Evolutionary conservation across 92 coral and sea anemone species (phyloP).

Genomic region (Montipora capitata): DNA sequence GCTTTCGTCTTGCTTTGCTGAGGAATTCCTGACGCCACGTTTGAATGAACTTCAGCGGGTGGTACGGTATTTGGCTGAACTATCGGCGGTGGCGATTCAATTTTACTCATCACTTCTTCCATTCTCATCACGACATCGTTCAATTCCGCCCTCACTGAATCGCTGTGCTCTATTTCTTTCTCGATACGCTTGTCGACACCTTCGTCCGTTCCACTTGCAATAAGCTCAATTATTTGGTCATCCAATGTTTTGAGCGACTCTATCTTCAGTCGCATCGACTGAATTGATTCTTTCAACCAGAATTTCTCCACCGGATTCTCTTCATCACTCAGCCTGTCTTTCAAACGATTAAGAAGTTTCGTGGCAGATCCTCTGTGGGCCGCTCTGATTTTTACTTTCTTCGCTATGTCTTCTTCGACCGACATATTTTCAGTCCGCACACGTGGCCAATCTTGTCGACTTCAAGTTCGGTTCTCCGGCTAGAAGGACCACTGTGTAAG

Average conservation of each 20-base stretch:
- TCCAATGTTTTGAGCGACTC: conserved; percentile 32
- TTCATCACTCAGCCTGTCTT: too few species aligned
- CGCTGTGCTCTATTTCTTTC: conserved; percentile 40
- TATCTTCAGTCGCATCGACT: too few species aligned
- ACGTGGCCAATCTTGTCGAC: too few species aligned
- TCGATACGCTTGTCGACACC: conserved; percentile 16
- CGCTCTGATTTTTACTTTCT: conserved; percentile 36
- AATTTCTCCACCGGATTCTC: too few species aligned
- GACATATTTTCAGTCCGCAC: too few species aligned
- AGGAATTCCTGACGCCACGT: too few species aligned
- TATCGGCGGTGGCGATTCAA: background rate
- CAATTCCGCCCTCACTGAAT: conserved; percentile 12
- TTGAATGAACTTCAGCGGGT: too few species aligned
- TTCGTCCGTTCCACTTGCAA: conserved; percentile 21
- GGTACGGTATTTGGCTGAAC: too few species aligned
- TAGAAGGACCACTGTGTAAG: too few species aligned
- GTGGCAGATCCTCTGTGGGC: conserved; percentile 40
- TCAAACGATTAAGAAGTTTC: background rate
- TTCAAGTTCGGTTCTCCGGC: too few species aligned
- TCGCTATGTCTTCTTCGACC: background rate
- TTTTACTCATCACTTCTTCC: too few species aligned
- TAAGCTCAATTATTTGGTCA: conserved; percentile 32
- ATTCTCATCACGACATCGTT: background rate
- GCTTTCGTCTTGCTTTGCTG: conserved; percentile 8
- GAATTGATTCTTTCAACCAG: conserved; percentile 1